Evolutionary conservation across 2,113 vertebrate genomes (phyloP).

Genomic region (Oreochromis aureus): DNA sequence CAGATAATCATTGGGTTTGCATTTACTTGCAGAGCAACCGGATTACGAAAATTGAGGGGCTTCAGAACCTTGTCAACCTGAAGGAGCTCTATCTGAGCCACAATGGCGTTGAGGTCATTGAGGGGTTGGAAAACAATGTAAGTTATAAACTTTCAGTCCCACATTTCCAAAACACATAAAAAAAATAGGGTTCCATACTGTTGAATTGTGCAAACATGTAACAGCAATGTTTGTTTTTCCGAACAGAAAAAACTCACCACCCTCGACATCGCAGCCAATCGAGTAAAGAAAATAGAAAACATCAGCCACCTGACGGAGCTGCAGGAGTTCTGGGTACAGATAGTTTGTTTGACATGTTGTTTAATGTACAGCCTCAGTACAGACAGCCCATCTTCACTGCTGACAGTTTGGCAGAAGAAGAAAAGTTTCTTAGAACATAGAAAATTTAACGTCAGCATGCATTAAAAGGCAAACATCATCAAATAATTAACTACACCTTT

Average conservation of each 20-base stretch:
- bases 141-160: constrained; percentile 53
- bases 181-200: neutral
- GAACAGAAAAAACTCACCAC: constrained; percentile 95
- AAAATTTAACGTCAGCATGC: rapidly evolving
- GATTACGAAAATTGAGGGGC: constrained; percentile 94
- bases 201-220: neutral
- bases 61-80: constrained; percentile 86
- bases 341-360: neutral
- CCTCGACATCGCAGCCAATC: constrained; percentile 93
- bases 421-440: neutral
- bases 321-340: constrained; percentile 93
- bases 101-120: constrained; percentile 95
- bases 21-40: constrained; percentile 85
- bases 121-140: constrained; percentile 96
- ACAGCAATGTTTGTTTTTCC: neutral
- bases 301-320: constrained; percentile 92
- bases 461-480: neutral
- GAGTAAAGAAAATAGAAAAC: constrained; percentile 96
- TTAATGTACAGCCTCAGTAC: neutral
- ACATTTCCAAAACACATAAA: neutral
- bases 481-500: neutral
- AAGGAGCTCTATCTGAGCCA: constrained; percentile 95
- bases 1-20: neutral
- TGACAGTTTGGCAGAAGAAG: neutral
- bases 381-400: neutral